phyloP scores from a whole-genome alignment of 30 jellyfish, hydroid and myxozoan species.

The Mastigias papua region DNA sequence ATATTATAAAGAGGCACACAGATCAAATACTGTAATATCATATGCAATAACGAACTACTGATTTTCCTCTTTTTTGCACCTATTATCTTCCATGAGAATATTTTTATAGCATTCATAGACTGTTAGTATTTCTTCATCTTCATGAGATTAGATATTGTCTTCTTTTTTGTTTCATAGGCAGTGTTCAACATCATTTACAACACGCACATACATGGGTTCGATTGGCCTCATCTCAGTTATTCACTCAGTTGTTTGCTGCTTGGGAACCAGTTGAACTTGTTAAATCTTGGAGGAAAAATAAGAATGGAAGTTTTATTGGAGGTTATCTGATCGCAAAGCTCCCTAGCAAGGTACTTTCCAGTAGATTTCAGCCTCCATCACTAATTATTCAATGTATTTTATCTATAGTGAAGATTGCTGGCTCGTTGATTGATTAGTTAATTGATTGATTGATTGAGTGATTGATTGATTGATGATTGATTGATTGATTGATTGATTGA shows the following conservation, averaged over 20 bases:
- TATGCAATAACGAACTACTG: too few species aligned
- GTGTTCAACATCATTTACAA: slow-evolving; percentile 64
- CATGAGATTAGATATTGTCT: too few species aligned
- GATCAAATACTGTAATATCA: too few species aligned
- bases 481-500: slow-evolving; percentile 20
- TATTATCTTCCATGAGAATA: too few species aligned
- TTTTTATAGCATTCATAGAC: neutral
- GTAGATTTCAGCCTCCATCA: too few species aligned
- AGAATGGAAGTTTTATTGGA: slow-evolving; percentile 15
- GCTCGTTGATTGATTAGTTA: too few species aligned
- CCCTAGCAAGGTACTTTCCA: slow-evolving; percentile 50
- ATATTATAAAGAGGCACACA: too few species aligned
- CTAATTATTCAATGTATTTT: too few species aligned
- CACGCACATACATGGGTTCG: slow-evolving; percentile 96
- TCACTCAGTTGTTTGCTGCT: slow-evolving; percentile 73
- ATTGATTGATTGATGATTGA: slow-evolving; percentile 2
- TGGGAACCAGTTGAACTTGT: slow-evolving; percentile 72
- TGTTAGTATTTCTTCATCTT: neutral
- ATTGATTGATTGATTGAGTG: slow-evolving; percentile 1
- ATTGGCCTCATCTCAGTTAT: slow-evolving; percentile 81
- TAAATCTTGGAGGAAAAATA: slow-evolving; percentile 9
- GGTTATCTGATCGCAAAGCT: slow-evolving; percentile 36
- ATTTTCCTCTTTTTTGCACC: too few species aligned
- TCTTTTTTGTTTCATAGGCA: slow-evolving; percentile 10
- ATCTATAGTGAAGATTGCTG: too few species aligned